A percentile compares a stretch with the other conserved stretches of the same genome.
These are phyloP conservation scores for Cyclura pinguis DNA, from an alignment of 2,797 vertebrate species.

Conservation along the genomic window DNA sequence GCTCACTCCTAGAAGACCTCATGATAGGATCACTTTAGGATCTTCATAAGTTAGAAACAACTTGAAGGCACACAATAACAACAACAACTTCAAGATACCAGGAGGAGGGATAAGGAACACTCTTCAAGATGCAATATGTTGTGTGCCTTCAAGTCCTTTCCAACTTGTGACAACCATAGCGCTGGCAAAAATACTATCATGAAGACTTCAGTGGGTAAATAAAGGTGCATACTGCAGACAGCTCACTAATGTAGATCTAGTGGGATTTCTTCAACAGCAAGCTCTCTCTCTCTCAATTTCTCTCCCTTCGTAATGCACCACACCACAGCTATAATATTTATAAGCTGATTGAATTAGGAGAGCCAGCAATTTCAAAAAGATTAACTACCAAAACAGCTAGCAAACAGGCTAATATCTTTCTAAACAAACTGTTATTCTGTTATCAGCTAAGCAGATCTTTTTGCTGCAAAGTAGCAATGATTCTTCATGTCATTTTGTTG, in stretches of 20 bases:
- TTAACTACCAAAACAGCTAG: conserved; percentile 6
- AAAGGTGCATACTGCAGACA: background rate
- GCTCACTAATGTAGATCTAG: background rate
- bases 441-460: conserved; percentile 25
- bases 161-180: too few relatives aligned
- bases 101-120: background rate
- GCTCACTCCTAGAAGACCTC: too few relatives aligned
- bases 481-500: conserved; percentile 5
- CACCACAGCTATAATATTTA: conserved; percentile 21
- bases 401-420: conserved; percentile 24
- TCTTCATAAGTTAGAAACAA: too few relatives aligned
- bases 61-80: too few relatives aligned
- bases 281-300: background rate
- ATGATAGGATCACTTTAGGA: too few relatives aligned
- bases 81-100: background rate
- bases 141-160: too few relatives aligned
- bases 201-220: background rate
- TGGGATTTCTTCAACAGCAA: conserved; percentile 13
- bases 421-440: conserved; percentile 26
- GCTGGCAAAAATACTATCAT: background rate
- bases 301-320: background rate
- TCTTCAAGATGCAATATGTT: background rate
- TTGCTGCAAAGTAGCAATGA: conserved; percentile 4
- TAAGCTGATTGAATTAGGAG: conserved; percentile 32
- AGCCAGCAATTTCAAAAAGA: conserved; percentile 4